A percentile compares a stretch with the other conserved stretches of the same genome.
Conservation (phyloP, 2,888 invertebrate species). For the Mesorhabditis belari region DNA sequence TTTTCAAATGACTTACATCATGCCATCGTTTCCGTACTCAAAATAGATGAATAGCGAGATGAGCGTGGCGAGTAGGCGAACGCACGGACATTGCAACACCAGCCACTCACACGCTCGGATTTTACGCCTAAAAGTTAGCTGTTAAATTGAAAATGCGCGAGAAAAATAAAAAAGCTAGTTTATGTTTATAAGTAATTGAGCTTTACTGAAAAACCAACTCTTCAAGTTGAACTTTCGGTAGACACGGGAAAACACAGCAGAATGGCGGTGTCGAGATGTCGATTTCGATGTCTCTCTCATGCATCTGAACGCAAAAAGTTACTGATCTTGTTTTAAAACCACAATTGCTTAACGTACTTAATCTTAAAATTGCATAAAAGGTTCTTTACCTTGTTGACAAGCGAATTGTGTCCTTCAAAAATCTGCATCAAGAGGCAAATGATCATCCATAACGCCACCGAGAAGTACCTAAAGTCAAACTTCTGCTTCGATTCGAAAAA, state of each 20-base stretch:
- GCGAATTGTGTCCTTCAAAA: conserved; percentile 41
- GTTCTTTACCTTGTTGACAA: conserved; percentile 9
- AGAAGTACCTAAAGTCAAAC: conserved; percentile 35
- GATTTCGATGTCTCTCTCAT: background rate
- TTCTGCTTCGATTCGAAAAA: background rate
- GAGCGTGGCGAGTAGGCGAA: conserved; percentile 44
- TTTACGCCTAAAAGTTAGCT: conserved; percentile 20
- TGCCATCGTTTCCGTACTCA: conserved; percentile 40
- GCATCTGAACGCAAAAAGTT: background rate
- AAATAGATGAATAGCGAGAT: conserved; percentile 45
- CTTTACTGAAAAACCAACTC: conserved; percentile 11
- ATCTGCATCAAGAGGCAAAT: conserved; percentile 47
- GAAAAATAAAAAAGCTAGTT: background rate
- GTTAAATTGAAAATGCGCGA: background rate
- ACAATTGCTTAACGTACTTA: no score
- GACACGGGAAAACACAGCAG: conserved; percentile 48
- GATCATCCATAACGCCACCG: conserved; percentile 46
- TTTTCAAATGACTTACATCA: conserved; percentile 26
- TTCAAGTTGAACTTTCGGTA: conserved; percentile 44
- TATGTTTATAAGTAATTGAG: background rate
- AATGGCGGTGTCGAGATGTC: conserved; percentile 43
- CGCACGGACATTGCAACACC: conserved; percentile 44
- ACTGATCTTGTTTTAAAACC: no score
- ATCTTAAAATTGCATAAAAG: background rate
- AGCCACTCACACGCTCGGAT: conserved; percentile 43